Percentiles rank a stretch among this genome's conserved stretches.
phyloP scores from a whole-genome alignment of 2,797 vertebrate species.

The Rhinogobio ventralis region DNA sequence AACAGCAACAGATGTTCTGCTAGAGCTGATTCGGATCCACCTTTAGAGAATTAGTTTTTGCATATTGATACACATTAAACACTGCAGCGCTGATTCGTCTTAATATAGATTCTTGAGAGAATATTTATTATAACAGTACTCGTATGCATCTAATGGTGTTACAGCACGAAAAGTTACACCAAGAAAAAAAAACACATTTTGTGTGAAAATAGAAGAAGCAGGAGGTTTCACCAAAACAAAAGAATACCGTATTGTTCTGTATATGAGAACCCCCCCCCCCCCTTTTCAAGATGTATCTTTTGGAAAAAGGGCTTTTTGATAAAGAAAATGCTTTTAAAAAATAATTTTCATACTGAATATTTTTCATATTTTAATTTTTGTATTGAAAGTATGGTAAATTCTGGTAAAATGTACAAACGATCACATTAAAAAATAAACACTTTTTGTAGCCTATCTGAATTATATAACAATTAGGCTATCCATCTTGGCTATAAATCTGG shows the following conservation, averaged over 20 bases:
- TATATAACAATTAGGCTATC: too few species aligned
- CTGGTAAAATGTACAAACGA: too few species aligned
- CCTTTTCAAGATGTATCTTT: too few species aligned
- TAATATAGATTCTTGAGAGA: background rate
- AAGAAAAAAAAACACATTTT: background rate
- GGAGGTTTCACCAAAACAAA: conserved; percentile 1
- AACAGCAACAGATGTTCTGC: conserved; percentile 56
- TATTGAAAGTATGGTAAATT: too few species aligned
- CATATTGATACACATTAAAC: conserved; percentile 18
- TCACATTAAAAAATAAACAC: too few species aligned
- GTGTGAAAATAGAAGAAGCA: background rate
- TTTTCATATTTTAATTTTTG: too few species aligned
- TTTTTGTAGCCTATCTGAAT: too few species aligned
- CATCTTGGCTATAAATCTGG: too few species aligned
- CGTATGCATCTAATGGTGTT: background rate
- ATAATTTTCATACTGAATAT: too few species aligned
- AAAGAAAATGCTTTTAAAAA: too few species aligned
- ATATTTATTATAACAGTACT: background rate
- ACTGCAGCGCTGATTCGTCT: background rate
- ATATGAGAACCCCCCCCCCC: too few species aligned
- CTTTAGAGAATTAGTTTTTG: conserved; percentile 37
- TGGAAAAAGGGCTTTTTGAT: too few species aligned
- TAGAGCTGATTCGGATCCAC: conserved; percentile 36
- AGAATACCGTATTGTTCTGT: background rate
- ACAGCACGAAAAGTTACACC: background rate